Evolutionary conservation across 2,797 vertebrate species (phyloP), one percentile per base, ranked within the genome.

Genomic region (Falco concolor): DNA sequence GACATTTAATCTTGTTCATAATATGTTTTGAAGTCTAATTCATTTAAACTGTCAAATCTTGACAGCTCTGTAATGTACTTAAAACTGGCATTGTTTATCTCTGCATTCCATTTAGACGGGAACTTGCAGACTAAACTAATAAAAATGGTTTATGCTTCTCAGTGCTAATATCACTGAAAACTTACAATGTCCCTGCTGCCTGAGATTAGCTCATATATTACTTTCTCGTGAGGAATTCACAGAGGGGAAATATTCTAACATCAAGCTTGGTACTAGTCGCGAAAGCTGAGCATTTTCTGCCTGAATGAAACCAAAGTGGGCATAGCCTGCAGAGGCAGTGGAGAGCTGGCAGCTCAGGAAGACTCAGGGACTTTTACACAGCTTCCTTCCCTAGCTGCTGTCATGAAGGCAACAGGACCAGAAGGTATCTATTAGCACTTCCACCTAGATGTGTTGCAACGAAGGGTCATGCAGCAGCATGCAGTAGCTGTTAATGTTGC

Each of bases 291-390:
- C 23, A 3, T 70, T 88, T 88, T 56, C 76, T 65, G 67, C 63
- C 63, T 45, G 73, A 49, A 42, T 47, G 34, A 83, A 70, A 68
- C 38, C 14, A 3, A 73, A 73, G 84, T 32, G 87, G 79, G 90
- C 87, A 84, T 3, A 68, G 84, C 93, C 93, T 84, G 93, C 79
- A 77, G 93, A 95, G 93, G 93, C 93, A 93, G 90, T 73, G 87
- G 84, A 68, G 90, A 93, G 90, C 93, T 78, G 85, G 84, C 76
- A 69, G 67, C 25, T 30, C 30, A 5, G 42, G 65, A 74, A 34
- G 53, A 49, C 61, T 44, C 19, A 0, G 67, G 64, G 75, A 73
- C 50, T 91, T 87, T 23, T 30, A 21, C 36, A 21, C 40, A 23
- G 88, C 70, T 74, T 84, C 75, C 60, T 90, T 54, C 79, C 69